These are phyloP conservation scores for Drosophila acutilabella DNA, from an alignment of 2,888 invertebrate genomes.

Conservation along the genomic window DNA sequence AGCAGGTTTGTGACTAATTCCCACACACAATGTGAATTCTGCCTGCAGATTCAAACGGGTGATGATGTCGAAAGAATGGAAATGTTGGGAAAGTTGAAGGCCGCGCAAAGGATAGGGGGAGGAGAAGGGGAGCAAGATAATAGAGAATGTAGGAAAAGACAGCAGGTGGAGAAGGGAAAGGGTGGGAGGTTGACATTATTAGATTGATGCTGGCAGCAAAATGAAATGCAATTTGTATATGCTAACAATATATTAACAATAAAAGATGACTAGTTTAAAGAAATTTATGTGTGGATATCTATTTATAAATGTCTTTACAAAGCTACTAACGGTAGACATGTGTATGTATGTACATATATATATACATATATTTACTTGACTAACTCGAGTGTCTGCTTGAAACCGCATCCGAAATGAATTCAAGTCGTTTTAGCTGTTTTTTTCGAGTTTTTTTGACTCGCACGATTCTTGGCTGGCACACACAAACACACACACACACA, in stretches of 20 bases:
- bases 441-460: slow-evolving; percentile 21
- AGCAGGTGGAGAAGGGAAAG: too few species aligned
- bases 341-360: neutral
- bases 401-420: slow-evolving; percentile 54
- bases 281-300: neutral
- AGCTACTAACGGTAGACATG: slow-evolving; percentile 35
- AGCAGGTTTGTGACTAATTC: slow-evolving; percentile 81
- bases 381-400: slow-evolving; percentile 49
- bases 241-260: slow-evolving; percentile 25
- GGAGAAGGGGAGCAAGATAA: neutral
- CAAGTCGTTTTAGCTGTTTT: slow-evolving; percentile 41
- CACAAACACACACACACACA: slow-evolving; percentile 8
- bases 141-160: too few species aligned
- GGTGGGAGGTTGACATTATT: slow-evolving; percentile 20
- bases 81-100: slow-evolving; percentile 20
- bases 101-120: neutral
- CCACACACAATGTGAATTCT: slow-evolving; percentile 30
- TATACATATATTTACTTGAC: slow-evolving; percentile 16
- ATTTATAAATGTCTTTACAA: slow-evolving; percentile 11
- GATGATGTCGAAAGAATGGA: slow-evolving; percentile 47
- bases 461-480: slow-evolving; percentile 42
- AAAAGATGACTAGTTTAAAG: slow-evolving; percentile 7
- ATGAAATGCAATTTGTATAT: slow-evolving; percentile 54
- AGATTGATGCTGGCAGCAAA: slow-evolving; percentile 15
- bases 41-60: slow-evolving; percentile 40